Evolutionary conservation across 2,888 invertebrate genomes (phyloP).

Genomic region (Phlogophora meticulosa): DNA sequence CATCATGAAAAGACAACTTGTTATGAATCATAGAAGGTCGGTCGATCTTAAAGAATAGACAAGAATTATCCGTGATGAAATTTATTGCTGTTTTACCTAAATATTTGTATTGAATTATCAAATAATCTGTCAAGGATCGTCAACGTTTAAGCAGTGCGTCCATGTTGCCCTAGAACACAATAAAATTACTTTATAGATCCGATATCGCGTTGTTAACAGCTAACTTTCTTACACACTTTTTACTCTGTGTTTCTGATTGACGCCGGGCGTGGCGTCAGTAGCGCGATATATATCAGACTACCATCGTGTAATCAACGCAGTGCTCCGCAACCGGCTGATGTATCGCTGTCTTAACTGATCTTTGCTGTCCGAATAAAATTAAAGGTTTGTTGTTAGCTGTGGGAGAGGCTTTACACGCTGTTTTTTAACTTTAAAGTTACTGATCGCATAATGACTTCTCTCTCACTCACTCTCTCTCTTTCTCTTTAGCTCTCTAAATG

Average conservation of each 20-base stretch:
- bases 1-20: too few relatives aligned
- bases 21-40: too few relatives aligned
- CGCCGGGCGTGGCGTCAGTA: constrained; percentile 56
- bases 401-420: constrained; percentile 12
- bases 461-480: neutral
- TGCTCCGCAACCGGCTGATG: constrained; percentile 55
- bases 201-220: too few relatives aligned
- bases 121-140: too few relatives aligned
- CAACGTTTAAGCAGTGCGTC: too few relatives aligned
- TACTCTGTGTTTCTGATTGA: constrained; percentile 40
- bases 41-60: too few relatives aligned
- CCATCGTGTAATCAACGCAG: constrained; percentile 61
- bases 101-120: too few relatives aligned
- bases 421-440: constrained; percentile 22
- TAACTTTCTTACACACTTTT: too few relatives aligned
- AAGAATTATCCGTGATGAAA: too few relatives aligned
- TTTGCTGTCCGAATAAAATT: constrained; percentile 45
- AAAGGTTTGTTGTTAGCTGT: constrained; percentile 32
- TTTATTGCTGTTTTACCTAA: too few relatives aligned
- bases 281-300: constrained; percentile 61
- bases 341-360: constrained; percentile 62
- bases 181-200: too few relatives aligned
- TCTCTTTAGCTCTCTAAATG: neutral
- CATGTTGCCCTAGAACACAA: too few relatives aligned
- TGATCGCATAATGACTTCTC: neutral